Evolutionary conservation across 2,888 invertebrate species (phyloP).

Genomic region (Tenthredo amoena): DNA sequence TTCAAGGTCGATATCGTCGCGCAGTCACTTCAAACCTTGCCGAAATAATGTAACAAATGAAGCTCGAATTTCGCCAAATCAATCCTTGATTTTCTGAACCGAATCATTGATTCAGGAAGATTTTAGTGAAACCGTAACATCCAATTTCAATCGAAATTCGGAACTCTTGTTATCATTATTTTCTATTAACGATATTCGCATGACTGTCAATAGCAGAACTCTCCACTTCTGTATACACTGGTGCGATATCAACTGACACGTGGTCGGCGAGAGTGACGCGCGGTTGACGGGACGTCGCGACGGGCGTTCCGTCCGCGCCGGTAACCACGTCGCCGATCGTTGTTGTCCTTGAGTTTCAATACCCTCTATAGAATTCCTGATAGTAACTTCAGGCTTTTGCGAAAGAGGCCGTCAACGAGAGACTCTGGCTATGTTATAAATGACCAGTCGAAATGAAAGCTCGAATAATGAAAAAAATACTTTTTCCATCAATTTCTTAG

Average conservation of each 20-base stretch:
- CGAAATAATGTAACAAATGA: background rate
- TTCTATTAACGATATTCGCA: slow-evolving; percentile 74
- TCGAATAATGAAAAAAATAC: background rate
- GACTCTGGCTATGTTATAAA: background rate
- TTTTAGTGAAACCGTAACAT: background rate
- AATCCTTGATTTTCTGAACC: background rate
- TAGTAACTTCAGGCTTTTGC: slow-evolving; percentile 3
- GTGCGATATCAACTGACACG: slow-evolving; percentile 69
- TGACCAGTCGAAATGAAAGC: background rate
- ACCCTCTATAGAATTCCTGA: slow-evolving; percentile 22
- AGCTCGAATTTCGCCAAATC: background rate
- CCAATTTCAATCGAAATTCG: background rate
- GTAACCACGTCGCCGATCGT: slow-evolving; percentile 29
- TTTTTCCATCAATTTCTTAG: background rate
- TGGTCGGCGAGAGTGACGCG: slow-evolving; percentile 67
- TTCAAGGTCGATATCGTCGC: slow-evolving; percentile 44
- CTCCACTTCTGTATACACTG: slow-evolving; percentile 67
- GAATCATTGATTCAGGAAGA: background rate
- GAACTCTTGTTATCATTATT: slow-evolving; percentile 64
- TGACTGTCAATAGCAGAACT: slow-evolving; percentile 74
- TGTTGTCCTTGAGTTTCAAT: slow-evolving; percentile 38
- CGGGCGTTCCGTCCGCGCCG: background rate
- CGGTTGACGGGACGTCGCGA: slow-evolving; percentile 56
- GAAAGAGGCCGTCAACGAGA: slow-evolving; percentile 28
- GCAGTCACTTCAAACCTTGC: background rate